Evolutionary conservation across 2,113 vertebrate genomes (phyloP).

Genomic region (Propithecus coquereli): DNA sequence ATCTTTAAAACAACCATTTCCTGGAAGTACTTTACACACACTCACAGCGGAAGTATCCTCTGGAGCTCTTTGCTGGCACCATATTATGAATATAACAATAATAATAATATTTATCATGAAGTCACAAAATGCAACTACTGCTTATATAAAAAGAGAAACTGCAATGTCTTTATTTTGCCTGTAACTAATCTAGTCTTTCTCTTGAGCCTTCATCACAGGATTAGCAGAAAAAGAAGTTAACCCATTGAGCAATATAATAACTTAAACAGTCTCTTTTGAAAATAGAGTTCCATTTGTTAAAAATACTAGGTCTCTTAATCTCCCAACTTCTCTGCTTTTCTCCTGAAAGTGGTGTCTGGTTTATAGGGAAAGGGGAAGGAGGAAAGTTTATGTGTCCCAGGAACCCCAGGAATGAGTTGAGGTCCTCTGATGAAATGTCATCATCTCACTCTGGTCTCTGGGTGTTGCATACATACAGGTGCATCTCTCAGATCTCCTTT

Average conservation of each 20-base stretch:
- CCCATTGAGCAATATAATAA: neutral
- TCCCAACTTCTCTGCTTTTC: neutral
- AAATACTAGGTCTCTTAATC: neutral
- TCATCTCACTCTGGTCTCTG: neutral
- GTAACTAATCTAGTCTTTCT: neutral
- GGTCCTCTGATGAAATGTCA: neutral
- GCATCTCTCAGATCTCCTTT: neutral
- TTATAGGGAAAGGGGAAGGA: neutral
- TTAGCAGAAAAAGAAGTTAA: conserved; percentile 37
- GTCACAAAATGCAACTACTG: neutral
- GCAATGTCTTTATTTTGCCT: neutral
- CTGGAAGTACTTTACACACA: neutral
- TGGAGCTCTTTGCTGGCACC: neutral
- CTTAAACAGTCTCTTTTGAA: neutral
- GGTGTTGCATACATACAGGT: neutral
- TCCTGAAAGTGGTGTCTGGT: neutral
- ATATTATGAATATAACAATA: neutral
- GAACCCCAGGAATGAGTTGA: neutral
- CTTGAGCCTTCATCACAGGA: neutral
- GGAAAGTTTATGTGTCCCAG: neutral
- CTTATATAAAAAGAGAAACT: neutral
- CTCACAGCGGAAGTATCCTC: neutral
- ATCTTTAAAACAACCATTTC: neutral
- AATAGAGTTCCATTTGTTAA: neutral
- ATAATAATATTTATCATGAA: neutral